Evolutionary conservation across 2,113 vertebrate genomes (phyloP).

Genomic region (Cyrtonyx montezumae): DNA sequence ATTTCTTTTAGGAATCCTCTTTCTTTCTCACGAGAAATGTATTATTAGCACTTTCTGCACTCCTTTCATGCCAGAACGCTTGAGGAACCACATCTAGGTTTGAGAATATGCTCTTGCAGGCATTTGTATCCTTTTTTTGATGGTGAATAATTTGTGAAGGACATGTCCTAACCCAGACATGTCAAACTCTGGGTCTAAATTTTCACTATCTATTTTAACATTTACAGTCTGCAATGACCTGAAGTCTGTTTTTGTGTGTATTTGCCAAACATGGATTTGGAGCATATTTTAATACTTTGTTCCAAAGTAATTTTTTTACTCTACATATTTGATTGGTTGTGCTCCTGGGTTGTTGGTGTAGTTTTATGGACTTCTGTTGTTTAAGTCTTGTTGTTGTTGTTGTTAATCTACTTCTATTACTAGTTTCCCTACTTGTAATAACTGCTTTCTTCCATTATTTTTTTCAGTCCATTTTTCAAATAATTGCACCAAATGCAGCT

Average conservation of each 20-base stretch:
- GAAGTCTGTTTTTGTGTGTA: accelerated
- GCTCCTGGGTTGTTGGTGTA: not conserved
- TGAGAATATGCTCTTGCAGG: not conserved
- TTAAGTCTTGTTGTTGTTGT: not conserved
- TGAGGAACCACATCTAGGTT: not conserved
- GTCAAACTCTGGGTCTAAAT: not conserved
- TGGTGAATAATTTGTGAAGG: not conserved
- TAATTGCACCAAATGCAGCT: not conserved
- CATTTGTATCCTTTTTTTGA: not conserved
- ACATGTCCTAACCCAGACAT: not conserved
- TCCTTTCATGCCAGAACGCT: not conserved
- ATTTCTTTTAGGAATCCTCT: conserved; percentile 26
- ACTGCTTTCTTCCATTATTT: not conserved
- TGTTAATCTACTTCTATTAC: not conserved
- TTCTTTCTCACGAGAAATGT: conserved; percentile 32
- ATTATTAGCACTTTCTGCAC: conserved; percentile 31
- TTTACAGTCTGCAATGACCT: not conserved
- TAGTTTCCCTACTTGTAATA: not conserved
- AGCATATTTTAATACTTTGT: not conserved
- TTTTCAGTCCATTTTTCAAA: not conserved
- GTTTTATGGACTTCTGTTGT: not conserved
- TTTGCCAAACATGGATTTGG: not conserved
- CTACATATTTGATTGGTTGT: not conserved
- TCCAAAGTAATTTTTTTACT: not conserved
- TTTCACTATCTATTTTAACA: not conserved